Conservation (phyloP, 2,888 invertebrate species). For the Ophion costatus region DNA sequence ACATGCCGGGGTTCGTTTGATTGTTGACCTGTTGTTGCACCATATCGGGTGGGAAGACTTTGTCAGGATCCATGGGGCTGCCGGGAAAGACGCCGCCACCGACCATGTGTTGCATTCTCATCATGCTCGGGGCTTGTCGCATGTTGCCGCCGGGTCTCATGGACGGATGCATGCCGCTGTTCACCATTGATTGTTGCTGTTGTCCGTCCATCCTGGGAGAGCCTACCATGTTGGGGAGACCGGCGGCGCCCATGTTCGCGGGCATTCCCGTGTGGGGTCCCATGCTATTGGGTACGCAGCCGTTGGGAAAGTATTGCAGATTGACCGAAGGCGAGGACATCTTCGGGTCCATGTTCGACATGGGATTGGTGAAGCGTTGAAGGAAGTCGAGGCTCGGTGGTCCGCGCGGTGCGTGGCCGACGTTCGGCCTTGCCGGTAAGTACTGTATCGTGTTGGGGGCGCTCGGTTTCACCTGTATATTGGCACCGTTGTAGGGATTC, state of each 20-base stretch:
- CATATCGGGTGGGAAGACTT: constrained; percentile 82
- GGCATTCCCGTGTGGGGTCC: constrained; percentile 83
- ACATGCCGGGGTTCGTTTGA: constrained; percentile 86
- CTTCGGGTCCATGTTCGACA: constrained; percentile 89
- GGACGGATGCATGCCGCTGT: constrained; percentile 80
- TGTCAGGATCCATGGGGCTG: constrained; percentile 81
- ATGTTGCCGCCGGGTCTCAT: constrained; percentile 83
- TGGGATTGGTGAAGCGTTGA: constrained; percentile 94
- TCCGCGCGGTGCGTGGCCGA: constrained; percentile 89
- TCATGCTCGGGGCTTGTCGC: constrained; percentile 80
- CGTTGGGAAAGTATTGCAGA: constrained; percentile 90
- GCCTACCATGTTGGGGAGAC: constrained; percentile 81
- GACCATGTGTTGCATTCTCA: constrained; percentile 83
- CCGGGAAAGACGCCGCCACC: constrained; percentile 82
- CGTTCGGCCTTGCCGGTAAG: constrained; percentile 97
- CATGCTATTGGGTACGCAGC: constrained; percentile 85
- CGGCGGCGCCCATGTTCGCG: constrained; percentile 82
- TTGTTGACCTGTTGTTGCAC: constrained; percentile 76
- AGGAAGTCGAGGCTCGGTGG: constrained; percentile 96
- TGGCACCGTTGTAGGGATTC: constrained; percentile 89
- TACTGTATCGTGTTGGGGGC: constrained; percentile 99
- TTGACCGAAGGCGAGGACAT: constrained; percentile 87
- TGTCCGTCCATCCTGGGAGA: constrained; percentile 83
- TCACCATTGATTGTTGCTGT: constrained; percentile 82
- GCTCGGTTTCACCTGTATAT: constrained; percentile 97